Conservation (phyloP, 2,797 vertebrate species). For the Paratrypauchen microcephalus region DNA sequence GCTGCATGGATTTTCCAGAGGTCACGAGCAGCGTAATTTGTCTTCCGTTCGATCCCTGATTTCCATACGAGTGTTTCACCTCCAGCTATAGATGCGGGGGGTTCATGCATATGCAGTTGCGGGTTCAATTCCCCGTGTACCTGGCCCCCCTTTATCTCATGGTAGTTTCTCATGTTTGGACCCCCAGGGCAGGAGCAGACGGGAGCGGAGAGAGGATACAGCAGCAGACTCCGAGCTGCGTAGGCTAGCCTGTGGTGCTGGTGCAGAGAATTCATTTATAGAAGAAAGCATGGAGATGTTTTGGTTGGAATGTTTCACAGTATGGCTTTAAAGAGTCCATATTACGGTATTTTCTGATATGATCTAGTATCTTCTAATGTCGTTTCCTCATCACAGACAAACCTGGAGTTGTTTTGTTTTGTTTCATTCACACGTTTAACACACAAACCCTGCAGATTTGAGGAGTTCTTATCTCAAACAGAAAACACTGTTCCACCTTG, state of each 20-base stretch:
- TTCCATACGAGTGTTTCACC: constrained; percentile 47
- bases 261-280: constrained; percentile 17
- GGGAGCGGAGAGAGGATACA: background rate
- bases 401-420: too few relatives aligned
- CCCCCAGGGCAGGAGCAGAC: constrained; percentile 40
- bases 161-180: constrained; percentile 43
- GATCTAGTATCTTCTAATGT: too few relatives aligned
- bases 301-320: too few relatives aligned
- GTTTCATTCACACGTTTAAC: too few relatives aligned
- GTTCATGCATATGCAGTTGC: constrained; percentile 66
- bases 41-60: constrained; percentile 28
- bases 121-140: constrained; percentile 71
- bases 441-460: too few relatives aligned
- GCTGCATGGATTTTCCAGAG: constrained; percentile 15
- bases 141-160: constrained; percentile 53
- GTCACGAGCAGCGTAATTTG: constrained; percentile 33
- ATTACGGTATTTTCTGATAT: too few relatives aligned
- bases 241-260: constrained; percentile 20
- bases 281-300: background rate
- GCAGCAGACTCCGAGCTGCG: constrained; percentile 40
- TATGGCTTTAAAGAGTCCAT: too few relatives aligned
- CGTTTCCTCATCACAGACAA: too few relatives aligned
- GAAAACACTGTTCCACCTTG: too few relatives aligned
- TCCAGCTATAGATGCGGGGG: constrained; percentile 34
- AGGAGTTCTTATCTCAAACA: too few relatives aligned